Percentiles rank a stretch among this genome's conserved stretches.
Conservation (phyloP, 1,140 invertebrate genomes). For the Achatina immaculata region DNA sequence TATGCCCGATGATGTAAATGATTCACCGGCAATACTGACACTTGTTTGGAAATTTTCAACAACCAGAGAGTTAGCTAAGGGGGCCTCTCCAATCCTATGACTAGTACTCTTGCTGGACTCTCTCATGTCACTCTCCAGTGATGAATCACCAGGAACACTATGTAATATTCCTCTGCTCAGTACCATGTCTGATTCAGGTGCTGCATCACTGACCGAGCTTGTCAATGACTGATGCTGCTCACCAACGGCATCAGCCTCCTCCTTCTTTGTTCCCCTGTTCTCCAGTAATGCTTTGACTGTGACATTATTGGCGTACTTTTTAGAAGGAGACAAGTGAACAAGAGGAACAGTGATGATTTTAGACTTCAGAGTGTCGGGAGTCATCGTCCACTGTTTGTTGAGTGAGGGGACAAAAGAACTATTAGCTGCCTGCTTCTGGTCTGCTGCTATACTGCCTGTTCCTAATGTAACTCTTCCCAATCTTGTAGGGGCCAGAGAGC, state of each 20-base stretch:
- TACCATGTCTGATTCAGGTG: neutral
- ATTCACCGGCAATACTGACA: neutral
- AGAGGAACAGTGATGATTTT: constrained; percentile 24
- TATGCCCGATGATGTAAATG: neutral
- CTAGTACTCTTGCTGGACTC: neutral
- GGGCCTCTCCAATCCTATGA: neutral
- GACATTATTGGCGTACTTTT: constrained; percentile 60
- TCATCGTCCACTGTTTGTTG: neutral
- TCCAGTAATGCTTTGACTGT: constrained; percentile 63
- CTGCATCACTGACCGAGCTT: neutral
- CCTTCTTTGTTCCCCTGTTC: constrained; percentile 44
- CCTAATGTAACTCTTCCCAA: neutral
- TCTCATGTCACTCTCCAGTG: neutral
- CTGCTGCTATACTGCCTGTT: neutral
- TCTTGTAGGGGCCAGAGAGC: neutral
- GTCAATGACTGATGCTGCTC: neutral
- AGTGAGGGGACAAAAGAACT: neutral
- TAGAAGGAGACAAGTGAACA: constrained; percentile 21
- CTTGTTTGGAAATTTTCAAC: neutral
- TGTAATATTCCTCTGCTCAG: neutral
- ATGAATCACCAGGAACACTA: neutral
- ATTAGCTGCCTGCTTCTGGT: neutral
- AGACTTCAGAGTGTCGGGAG: neutral
- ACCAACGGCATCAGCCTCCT: neutral
- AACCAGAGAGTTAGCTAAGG: neutral